Conservation (phyloP, 2,888 invertebrate species). For the Orthosia incerta region DNA sequence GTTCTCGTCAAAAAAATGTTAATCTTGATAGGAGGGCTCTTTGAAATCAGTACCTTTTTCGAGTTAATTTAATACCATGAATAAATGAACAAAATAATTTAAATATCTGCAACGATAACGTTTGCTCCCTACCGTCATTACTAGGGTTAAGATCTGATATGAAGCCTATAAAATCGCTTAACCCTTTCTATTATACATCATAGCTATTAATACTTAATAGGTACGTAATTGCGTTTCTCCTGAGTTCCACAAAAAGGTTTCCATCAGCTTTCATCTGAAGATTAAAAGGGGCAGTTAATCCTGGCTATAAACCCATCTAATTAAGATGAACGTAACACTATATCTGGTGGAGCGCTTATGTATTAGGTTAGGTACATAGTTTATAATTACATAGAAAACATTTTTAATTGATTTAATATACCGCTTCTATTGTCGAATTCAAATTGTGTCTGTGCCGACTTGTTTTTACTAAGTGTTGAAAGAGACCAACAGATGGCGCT, state of each 20-base stretch:
- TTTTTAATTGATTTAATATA: no score
- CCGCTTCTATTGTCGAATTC: no score
- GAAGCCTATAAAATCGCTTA: constrained; percentile 68
- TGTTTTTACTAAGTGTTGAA: no score
- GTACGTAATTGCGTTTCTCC: constrained; percentile 76
- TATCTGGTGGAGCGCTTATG: no score
- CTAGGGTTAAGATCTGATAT: constrained; percentile 72
- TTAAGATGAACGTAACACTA: constrained; percentile 70
- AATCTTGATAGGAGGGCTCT: constrained; percentile 53
- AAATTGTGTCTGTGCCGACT: no score
- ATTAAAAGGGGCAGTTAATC: constrained; percentile 77
- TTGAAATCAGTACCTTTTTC: constrained; percentile 40
- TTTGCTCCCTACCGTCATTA: constrained; percentile 54
- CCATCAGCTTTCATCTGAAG: constrained; percentile 70
- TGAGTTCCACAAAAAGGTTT: constrained; percentile 67
- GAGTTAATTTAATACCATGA: constrained; percentile 33
- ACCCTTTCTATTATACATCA: constrained; percentile 74
- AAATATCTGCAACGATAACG: constrained; percentile 29
- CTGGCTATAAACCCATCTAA: constrained; percentile 70
- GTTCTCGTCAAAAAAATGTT: constrained; percentile 61
- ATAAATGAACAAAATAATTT: constrained; percentile 58
- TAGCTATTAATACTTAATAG: constrained; percentile 80
- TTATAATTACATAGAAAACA: no score
- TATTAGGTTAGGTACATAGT: no score
- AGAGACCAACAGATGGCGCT: no score